Conservation (phyloP, 2,113 vertebrate genomes). For the Equus quagga region DNA sequence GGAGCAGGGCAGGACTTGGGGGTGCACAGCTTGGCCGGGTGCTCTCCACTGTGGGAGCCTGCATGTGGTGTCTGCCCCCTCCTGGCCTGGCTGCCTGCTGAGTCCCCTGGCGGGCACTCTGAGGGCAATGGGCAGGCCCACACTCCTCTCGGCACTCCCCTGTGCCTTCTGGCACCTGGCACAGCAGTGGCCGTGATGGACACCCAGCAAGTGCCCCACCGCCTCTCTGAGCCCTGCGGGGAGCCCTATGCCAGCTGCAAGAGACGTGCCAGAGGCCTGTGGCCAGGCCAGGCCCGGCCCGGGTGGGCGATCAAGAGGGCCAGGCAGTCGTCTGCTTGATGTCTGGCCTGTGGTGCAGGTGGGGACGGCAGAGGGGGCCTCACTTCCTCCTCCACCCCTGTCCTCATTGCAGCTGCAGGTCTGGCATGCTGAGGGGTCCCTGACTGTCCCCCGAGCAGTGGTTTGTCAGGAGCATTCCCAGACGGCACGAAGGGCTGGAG, state of each 20-base stretch:
- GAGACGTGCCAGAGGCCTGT: not conserved
- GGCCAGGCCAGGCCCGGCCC: not conserved
- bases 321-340: accelerated
- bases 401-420: not conserved
- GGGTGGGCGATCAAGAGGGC: too few relatives aligned
- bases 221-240: not conserved
- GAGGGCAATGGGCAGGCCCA: not conserved
- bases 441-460: accelerated
- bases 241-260: accelerated
- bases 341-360: accelerated
- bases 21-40: not conserved
- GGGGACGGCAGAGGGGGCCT: accelerated
- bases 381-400: accelerated
- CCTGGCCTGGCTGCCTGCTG: not conserved
- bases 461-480: not conserved
- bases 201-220: not conserved
- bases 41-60: not conserved
- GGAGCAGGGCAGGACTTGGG: not conserved
- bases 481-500: not conserved
- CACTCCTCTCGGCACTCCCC: not conserved
- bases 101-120: not conserved
- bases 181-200: too few relatives aligned
- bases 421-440: not conserved
- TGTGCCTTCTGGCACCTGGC: accelerated
- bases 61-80: not conserved